These are phyloP conservation scores for Galeruca laticollis DNA, from an alignment of 2,888 invertebrate species.

Conservation along the genomic window DNA sequence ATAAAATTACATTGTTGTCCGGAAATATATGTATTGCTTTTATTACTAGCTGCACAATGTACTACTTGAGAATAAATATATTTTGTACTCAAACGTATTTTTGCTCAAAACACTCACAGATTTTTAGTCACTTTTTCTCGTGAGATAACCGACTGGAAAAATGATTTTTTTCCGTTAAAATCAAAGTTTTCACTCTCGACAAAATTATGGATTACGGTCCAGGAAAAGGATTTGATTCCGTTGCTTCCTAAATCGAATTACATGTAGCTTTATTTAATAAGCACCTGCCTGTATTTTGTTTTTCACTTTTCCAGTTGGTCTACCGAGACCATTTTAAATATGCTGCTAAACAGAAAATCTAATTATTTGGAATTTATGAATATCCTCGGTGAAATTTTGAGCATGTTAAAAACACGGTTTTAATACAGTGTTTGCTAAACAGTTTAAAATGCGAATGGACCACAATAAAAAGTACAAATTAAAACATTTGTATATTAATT, in stretches of 20 bases:
- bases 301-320: not conserved
- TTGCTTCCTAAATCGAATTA: slow-evolving; percentile 2
- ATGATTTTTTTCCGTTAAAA: too few species aligned
- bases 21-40: too few species aligned
- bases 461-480: not conserved
- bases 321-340: slow-evolving; percentile 2
- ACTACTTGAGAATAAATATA: too few species aligned
- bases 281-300: slow-evolving; percentile 16
- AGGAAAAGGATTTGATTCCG: not conserved
- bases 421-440: slow-evolving; percentile 4
- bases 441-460: slow-evolving; percentile 4
- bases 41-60: too few species aligned
- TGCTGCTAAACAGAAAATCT: not conserved
- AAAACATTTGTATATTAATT: not conserved
- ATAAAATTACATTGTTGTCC: too few species aligned
- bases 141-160: too few species aligned
- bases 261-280: slow-evolving; percentile 26
- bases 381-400: not conserved
- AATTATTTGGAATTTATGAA: slow-evolving; percentile 2
- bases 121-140: too few species aligned
- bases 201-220: too few species aligned
- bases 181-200: too few species aligned
- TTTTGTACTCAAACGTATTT: too few species aligned
- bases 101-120: too few species aligned
- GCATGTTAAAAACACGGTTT: not conserved